Evolutionary conservation across 35 echinoderm and acorn worm genomes (phyloP).

Genomic region (Ophioderma brevispina): DNA sequence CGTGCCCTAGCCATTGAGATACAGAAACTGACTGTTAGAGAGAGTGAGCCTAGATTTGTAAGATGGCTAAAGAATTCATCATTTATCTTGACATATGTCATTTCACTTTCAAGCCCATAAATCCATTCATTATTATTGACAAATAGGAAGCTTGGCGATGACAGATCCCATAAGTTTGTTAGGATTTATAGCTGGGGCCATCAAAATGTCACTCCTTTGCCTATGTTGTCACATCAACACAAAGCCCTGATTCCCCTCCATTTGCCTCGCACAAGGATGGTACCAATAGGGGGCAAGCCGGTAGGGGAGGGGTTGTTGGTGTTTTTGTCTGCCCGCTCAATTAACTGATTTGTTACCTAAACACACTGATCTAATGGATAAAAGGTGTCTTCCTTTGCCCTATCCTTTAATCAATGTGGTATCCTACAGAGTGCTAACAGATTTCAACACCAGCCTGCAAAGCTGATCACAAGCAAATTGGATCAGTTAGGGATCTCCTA

Average conservation of each 20-base stretch:
- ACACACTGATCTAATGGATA: background rate
- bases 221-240: too few relatives aligned
- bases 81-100: conserved; percentile 8
- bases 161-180: background rate
- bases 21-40: too few relatives aligned
- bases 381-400: conserved; percentile 8
- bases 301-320: background rate
- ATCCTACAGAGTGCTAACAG: background rate
- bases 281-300: too few relatives aligned
- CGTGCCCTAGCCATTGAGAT: too few relatives aligned
- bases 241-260: too few relatives aligned
- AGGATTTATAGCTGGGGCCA: background rate
- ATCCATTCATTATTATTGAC: conserved; percentile 7
- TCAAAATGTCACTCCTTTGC: too few relatives aligned
- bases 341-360: background rate
- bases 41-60: too few relatives aligned
- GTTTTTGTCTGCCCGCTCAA: background rate
- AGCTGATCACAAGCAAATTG: background rate
- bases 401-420: background rate
- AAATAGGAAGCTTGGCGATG: background rate
- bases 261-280: too few relatives aligned
- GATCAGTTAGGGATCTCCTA: background rate
- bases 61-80: too few relatives aligned
- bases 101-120: background rate
- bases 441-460: background rate